Evolutionary conservation across 2,888 invertebrate species (phyloP).

Genomic region (Antheraea assamensis): DNA sequence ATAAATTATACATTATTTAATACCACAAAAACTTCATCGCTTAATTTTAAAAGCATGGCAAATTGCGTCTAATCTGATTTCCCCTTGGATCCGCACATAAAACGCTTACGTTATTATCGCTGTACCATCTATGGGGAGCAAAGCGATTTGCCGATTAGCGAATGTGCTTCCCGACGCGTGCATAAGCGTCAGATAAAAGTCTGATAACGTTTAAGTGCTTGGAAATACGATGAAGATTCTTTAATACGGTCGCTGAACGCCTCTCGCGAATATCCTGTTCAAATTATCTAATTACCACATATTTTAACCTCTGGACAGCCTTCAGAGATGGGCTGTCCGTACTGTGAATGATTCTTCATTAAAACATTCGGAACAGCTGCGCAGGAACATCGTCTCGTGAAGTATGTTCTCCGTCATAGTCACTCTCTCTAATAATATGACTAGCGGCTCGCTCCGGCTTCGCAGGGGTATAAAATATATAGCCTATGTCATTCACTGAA

Average conservation of each 20-base stretch:
- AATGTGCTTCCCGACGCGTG: slow-evolving; percentile 63
- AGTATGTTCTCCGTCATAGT: too few relatives aligned
- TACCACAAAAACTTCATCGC: not conserved
- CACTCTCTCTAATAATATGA: too few relatives aligned
- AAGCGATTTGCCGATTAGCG: slow-evolving; percentile 70
- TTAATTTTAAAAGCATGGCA: slow-evolving; percentile 20
- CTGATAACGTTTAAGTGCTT: slow-evolving; percentile 48
- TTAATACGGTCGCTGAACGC: not conserved
- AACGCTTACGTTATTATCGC: slow-evolving; percentile 20
- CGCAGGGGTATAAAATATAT: too few relatives aligned
- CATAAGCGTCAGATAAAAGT: slow-evolving; percentile 60
- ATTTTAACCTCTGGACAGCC: too few relatives aligned
- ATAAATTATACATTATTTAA: not conserved
- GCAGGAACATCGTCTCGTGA: too few relatives aligned
- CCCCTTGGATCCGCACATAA: slow-evolving; percentile 16
- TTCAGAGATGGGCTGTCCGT: too few relatives aligned
- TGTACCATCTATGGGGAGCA: slow-evolving; percentile 58
- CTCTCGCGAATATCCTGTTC: too few relatives aligned
- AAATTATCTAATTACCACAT: too few relatives aligned
- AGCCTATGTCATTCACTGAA: too few relatives aligned
- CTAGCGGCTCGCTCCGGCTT: too few relatives aligned
- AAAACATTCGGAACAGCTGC: too few relatives aligned
- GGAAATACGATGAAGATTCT: not conserved
- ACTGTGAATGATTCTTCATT: too few relatives aligned
- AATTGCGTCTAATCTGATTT: slow-evolving; percentile 19